Conservation (phyloP, 2,797 vertebrate species). For the Holocentrus rufus region DNA sequence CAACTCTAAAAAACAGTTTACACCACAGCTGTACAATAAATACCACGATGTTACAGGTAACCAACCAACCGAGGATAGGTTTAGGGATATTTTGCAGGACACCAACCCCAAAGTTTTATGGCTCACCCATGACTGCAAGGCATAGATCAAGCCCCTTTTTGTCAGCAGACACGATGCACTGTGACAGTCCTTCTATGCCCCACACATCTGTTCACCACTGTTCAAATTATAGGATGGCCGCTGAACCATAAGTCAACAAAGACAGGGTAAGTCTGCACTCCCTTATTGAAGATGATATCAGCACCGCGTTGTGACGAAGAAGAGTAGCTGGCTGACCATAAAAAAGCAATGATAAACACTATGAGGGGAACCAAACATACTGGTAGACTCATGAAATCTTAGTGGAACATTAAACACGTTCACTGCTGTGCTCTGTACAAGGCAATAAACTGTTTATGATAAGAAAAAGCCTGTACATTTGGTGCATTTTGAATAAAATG, state of each 20-base stretch:
- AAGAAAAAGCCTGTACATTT: slow-evolving; percentile 58
- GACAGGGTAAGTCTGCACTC: slow-evolving; percentile 70
- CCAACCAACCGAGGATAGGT: slow-evolving; percentile 2
- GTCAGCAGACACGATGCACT: slow-evolving; percentile 53
- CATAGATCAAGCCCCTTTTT: slow-evolving; percentile 44
- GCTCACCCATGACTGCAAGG: slow-evolving; percentile 34
- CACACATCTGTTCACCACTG: slow-evolving; percentile 69
- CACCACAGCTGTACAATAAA: slow-evolving; percentile 28
- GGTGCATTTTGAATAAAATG: slow-evolving; percentile 61
- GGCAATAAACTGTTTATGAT: slow-evolving; percentile 63
- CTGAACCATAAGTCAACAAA: slow-evolving; percentile 74
- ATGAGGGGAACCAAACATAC: slow-evolving; percentile 43
- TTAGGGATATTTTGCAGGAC: slow-evolving; percentile 32
- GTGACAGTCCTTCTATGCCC: slow-evolving; percentile 60
- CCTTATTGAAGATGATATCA: slow-evolving; percentile 84
- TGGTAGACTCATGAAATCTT: slow-evolving; percentile 51
- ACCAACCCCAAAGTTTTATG: slow-evolving; percentile 49
- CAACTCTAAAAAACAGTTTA: slow-evolving; percentile 26
- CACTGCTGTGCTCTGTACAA: slow-evolving; percentile 32
- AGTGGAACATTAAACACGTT: slow-evolving; percentile 56
- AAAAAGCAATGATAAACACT: slow-evolving; percentile 61
- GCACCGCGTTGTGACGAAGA: slow-evolving; percentile 67
- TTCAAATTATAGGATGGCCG: slow-evolving; percentile 68
- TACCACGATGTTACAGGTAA: slow-evolving; percentile 21
- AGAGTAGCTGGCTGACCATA: slow-evolving; percentile 67